Evolutionary conservation across 1,140 invertebrate species (phyloP).

Genomic region (Hylaeus volcanicus): DNA sequence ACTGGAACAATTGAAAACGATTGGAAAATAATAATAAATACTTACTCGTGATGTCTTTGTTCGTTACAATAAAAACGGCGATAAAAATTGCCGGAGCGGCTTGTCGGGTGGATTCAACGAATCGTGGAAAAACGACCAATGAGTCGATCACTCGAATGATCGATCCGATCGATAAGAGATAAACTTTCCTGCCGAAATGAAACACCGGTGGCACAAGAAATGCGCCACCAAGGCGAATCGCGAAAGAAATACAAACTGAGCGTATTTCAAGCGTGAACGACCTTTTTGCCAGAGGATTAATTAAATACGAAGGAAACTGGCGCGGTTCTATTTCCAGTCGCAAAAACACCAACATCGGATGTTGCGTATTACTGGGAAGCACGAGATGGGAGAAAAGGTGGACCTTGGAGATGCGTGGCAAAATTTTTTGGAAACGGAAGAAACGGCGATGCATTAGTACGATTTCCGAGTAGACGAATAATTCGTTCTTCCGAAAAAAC

Average conservation of each 20-base stretch:
- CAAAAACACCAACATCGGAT: background rate
- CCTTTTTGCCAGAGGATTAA: conserved; percentile 8
- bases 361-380: background rate
- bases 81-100: no score
- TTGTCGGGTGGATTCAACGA: no score
- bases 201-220: conserved; percentile 4
- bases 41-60: no score
- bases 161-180: background rate
- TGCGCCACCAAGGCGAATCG: background rate
- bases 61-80: no score
- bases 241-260: conserved; percentile 14
- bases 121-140: no score
- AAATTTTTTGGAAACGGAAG: background rate
- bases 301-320: conserved; percentile 26
- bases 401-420: background rate
- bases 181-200: background rate
- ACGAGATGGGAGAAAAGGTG: background rate
- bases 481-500: background rate
- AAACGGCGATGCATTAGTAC: no score
- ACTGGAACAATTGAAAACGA: background rate
- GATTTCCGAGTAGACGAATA: background rate
- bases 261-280: conserved; percentile 13
- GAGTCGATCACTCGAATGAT: background rate
- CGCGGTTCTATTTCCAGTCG: background rate
- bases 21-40: no score